These are phyloP conservation scores for Pachyrhynchus sulphureomaculatus DNA, from an alignment of 1,140 invertebrate species.

Conservation along the genomic window DNA sequence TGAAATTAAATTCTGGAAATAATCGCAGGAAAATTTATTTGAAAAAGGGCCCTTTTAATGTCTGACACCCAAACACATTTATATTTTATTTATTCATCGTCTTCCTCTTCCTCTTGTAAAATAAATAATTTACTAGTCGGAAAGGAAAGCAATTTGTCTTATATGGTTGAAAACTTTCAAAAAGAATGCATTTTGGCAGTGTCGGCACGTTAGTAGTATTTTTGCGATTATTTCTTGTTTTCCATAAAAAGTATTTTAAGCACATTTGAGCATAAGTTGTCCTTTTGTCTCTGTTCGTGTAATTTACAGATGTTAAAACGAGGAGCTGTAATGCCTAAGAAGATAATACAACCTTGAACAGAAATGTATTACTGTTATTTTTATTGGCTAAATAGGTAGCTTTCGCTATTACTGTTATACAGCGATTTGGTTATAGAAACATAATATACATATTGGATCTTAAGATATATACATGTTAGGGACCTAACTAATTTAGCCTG, in stretches of 20 bases:
- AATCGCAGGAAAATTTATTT: no score
- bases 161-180: not conserved
- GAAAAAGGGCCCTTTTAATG: no score
- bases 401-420: no score
- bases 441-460: no score
- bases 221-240: not conserved
- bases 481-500: no score
- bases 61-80: not conserved
- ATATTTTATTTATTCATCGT: conserved; percentile 1
- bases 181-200: not conserved
- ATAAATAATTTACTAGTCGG: not conserved
- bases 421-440: no score
- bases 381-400: no score
- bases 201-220: not conserved
- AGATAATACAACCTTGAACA: not conserved
- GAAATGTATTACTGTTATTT: not conserved
- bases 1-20: no score
- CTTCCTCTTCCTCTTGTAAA: not conserved
- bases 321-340: not conserved
- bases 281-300: no score
- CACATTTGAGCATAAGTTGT: no score
- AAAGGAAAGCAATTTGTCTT: not conserved
- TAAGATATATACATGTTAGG: no score
- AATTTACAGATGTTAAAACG: not conserved
- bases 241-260: no score